Percentiles rank a stretch among this genome's conserved stretches.
Evolutionary conservation across 2,113 vertebrate species (phyloP).

Genomic region (Tor tambroides): DNA sequence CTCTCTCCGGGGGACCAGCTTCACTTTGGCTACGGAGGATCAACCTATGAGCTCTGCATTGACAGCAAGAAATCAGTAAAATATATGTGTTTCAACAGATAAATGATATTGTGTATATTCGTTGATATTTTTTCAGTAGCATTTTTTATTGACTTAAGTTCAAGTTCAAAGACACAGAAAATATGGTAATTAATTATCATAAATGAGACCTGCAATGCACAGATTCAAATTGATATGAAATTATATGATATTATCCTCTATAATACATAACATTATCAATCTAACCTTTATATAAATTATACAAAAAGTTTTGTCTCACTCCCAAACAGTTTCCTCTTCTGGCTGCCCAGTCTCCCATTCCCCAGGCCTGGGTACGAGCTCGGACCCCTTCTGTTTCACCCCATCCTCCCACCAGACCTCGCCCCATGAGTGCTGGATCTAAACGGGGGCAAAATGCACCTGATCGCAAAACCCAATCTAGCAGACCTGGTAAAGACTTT

Average conservation of each 20-base stretch:
- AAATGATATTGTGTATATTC: neutral
- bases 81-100: neutral
- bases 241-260: no score
- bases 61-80: conserved; percentile 66
- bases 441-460: neutral
- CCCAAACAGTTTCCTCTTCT: conserved; percentile 47
- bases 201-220: neutral
- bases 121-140: neutral
- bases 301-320: neutral
- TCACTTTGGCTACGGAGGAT: conserved; percentile 71
- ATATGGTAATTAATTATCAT: neutral
- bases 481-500: conserved; percentile 32
- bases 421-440: conserved; percentile 53
- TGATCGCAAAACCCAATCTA: neutral
- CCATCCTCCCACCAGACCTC: conserved; percentile 52
- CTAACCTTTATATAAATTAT: neutral
- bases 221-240: neutral
- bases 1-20: conserved; percentile 75
- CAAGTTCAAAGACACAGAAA: neutral
- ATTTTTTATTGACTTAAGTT: neutral
- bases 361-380: neutral
- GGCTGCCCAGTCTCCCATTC: neutral
- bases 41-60: conserved; percentile 72
- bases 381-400: neutral
- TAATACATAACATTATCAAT: neutral